phyloP scores from a whole-genome alignment of 1,140 invertebrate species.

The Penaeus vannamei region DNA sequence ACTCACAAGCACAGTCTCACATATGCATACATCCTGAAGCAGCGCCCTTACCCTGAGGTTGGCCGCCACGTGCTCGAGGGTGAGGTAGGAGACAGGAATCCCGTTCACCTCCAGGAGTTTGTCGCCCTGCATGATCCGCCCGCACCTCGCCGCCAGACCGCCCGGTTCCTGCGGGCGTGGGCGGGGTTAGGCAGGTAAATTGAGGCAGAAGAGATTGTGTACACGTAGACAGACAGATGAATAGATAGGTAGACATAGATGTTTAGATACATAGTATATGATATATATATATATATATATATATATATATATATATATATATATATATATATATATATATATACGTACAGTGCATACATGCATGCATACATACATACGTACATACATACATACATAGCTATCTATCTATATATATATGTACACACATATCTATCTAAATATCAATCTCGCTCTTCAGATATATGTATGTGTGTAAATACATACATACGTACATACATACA shows the following conservation, averaged over 20 bases:
- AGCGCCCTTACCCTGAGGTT: conserved; percentile 5
- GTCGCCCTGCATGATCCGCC: conserved; percentile 34
- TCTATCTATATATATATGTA: too few species aligned
- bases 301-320: too few species aligned
- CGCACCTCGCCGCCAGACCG: not conserved
- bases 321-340: too few species aligned
- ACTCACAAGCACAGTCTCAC: not conserved
- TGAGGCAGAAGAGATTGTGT: not conserved
- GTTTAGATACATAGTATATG: not conserved
- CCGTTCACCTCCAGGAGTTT: conserved; percentile 36
- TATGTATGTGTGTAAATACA: too few species aligned
- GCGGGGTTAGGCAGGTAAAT: too few species aligned
- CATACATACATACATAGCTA: too few species aligned
- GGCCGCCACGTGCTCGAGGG: not conserved
- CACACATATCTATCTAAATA: too few species aligned
- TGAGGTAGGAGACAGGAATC: not conserved
- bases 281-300: too few species aligned
- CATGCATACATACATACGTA: too few species aligned
- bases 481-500: too few species aligned
- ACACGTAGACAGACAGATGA: not conserved
- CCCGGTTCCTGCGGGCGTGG: conserved; percentile 2
- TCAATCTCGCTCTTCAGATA: too few species aligned
- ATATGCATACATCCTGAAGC: not conserved
- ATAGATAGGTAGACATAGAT: not conserved
- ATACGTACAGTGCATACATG: too few species aligned